Evolutionary conservation across 1,140 invertebrate species (phyloP).

Genomic region (Pectinophora gossypiella): DNA sequence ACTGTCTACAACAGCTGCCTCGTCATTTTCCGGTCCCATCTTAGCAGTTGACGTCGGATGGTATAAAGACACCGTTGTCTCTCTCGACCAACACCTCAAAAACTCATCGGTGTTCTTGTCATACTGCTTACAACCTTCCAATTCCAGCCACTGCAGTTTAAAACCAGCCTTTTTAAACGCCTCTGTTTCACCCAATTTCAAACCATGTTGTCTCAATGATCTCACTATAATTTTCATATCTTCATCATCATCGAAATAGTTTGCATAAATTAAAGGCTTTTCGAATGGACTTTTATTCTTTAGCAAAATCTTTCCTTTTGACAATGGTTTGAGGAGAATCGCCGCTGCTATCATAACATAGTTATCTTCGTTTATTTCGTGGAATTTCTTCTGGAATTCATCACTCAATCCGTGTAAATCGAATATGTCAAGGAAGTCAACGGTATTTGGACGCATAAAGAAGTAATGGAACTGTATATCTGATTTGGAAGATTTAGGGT

Average conservation of each 20-base stretch:
- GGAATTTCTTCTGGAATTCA: slow-evolving; percentile 26
- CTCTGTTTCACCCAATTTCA: slow-evolving; percentile 70
- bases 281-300: slow-evolving; percentile 76
- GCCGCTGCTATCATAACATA: slow-evolving; percentile 53
- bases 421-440: slow-evolving; percentile 30
- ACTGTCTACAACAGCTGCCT: slow-evolving; percentile 78
- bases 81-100: slow-evolving; percentile 65
- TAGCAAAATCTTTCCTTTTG: slow-evolving; percentile 77
- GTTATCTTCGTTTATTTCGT: slow-evolving; percentile 45
- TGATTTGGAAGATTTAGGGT: slow-evolving; percentile 25
- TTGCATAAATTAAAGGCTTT: slow-evolving; percentile 80
- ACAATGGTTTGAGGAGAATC: slow-evolving; percentile 76
- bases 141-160: slow-evolving; percentile 49
- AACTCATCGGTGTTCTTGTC: slow-evolving; percentile 70
- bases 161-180: slow-evolving; percentile 55
- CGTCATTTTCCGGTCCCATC: slow-evolving; percentile 79
- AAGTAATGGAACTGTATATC: slow-evolving; percentile 43
- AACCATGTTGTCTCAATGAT: slow-evolving; percentile 65
- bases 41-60: slow-evolving; percentile 80
- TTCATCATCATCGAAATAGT: slow-evolving; percentile 78
- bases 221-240: slow-evolving; percentile 76
- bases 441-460: slow-evolving; percentile 22
- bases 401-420: slow-evolving; percentile 26
- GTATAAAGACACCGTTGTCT: slow-evolving; percentile 75
- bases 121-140: slow-evolving; percentile 53